These are phyloP conservation scores for Anoplophora glabripennis DNA, from an alignment of 1,140 invertebrate genomes.

Conservation along the genomic window DNA sequence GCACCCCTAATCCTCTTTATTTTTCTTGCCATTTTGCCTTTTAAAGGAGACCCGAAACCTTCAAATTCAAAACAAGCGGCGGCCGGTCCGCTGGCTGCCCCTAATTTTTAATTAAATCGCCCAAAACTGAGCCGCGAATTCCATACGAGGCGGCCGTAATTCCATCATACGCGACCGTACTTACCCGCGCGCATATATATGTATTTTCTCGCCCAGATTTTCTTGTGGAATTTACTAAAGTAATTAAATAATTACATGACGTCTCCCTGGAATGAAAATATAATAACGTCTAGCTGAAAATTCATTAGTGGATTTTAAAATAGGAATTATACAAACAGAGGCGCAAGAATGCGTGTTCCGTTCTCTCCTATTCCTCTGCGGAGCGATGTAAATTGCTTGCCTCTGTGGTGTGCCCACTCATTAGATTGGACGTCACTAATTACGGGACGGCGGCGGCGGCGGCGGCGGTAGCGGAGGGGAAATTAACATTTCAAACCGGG, in stretches of 20 bases:
- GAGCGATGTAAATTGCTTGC: slow-evolving; percentile 30
- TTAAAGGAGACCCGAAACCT: too few species aligned
- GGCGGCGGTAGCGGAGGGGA: slow-evolving; percentile 15
- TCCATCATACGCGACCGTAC: too few species aligned
- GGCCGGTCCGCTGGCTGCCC: too few species aligned
- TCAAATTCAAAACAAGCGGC: too few species aligned
- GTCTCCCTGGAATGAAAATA: slow-evolving; percentile 17
- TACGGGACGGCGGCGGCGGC: slow-evolving; percentile 22
- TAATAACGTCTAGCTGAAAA: slow-evolving; percentile 24
- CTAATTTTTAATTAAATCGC: too few species aligned
- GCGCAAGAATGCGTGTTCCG: slow-evolving; percentile 9
- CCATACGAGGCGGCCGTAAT: too few species aligned
- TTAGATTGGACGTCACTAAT: slow-evolving; percentile 37
- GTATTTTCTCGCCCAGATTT: slow-evolving; percentile 18
- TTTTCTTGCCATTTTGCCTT: too few species aligned
- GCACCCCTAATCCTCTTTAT: too few species aligned
- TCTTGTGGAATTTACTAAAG: slow-evolving; percentile 20
- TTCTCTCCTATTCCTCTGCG: not conserved
- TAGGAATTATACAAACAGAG: slow-evolving; percentile 34
- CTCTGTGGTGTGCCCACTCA: slow-evolving; percentile 27
- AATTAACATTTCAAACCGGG: slow-evolving; percentile 30
- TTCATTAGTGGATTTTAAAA: slow-evolving; percentile 35
- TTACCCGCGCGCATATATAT: too few species aligned
- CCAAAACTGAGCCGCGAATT: too few species aligned
- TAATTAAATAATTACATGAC: slow-evolving; percentile 22